phyloP scores from a whole-genome alignment of 2,113 vertebrate genomes.

The Poicephalus gulielmi region DNA sequence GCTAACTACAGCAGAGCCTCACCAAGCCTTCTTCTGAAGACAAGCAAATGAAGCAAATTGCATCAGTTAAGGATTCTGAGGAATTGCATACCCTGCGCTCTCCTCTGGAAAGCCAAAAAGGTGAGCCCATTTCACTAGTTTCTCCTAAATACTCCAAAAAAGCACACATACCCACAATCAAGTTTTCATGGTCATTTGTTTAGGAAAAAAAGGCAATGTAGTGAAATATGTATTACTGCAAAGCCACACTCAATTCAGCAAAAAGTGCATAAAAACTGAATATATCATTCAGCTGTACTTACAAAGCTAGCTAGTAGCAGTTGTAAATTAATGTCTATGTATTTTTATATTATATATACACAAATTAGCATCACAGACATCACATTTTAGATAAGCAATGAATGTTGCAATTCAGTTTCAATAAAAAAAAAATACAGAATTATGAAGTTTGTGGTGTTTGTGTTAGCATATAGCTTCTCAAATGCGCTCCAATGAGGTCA shows the following conservation, averaged over 20 bases:
- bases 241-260: background rate
- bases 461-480: constrained; percentile 3
- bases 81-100: accelerated
- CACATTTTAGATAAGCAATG: background rate
- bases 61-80: background rate
- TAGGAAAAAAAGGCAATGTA: background rate
- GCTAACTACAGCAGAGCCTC: background rate
- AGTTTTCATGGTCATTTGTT: background rate
- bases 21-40: background rate
- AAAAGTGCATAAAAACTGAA: background rate
- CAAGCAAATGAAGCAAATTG: background rate
- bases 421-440: background rate
- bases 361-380: background rate
- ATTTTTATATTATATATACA: background rate
- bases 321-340: background rate
- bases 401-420: constrained; percentile 32
- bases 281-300: background rate
- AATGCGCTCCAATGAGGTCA: background rate
- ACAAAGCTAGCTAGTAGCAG: background rate
- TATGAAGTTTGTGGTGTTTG: constrained; percentile 9
- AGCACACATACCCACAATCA: background rate
- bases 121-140: background rate
- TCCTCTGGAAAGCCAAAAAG: background rate
- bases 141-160: background rate
- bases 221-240: background rate